phyloP scores from a whole-genome alignment of 2,797 vertebrate genomes.

The Phyllotis vaccarum region DNA sequence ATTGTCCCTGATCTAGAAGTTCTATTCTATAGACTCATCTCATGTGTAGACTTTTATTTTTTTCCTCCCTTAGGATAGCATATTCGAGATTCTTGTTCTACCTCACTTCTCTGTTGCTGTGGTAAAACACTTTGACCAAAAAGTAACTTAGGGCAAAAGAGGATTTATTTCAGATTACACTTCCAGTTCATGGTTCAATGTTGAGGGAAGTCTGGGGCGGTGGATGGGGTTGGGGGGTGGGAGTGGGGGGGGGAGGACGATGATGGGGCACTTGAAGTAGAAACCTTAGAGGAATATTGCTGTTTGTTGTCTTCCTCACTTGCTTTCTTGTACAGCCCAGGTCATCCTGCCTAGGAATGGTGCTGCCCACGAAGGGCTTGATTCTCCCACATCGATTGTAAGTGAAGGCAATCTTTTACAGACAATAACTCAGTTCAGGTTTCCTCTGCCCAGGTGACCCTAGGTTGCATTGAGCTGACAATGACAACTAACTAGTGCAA shows the following conservation, averaged over 20 bases:
- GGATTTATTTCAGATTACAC: not conserved
- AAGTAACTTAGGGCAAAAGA: not conserved
- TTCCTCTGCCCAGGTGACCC: not conserved
- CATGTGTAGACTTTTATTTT: not conserved
- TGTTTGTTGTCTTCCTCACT: not conserved
- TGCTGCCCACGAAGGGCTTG: not conserved
- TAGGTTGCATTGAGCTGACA: not conserved
- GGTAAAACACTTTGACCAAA: not conserved
- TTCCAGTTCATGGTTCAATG: no score
- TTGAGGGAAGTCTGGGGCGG: not conserved
- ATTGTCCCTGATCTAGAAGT: conserved; percentile 8
- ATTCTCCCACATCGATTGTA: not conserved
- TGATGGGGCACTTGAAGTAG: not conserved
- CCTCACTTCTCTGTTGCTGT: not conserved
- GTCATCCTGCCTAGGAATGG: not conserved
- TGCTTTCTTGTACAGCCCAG: not conserved
- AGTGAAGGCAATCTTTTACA: not conserved
- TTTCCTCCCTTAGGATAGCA: not conserved
- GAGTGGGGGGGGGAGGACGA: no score
- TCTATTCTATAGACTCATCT: not conserved
- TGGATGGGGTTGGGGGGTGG: not conserved
- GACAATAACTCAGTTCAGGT: not conserved
- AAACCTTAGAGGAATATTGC: not conserved
- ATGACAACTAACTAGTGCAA: not conserved
- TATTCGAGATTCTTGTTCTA: not conserved